phyloP scores from a whole-genome alignment of 92 coral and sea anemone genomes.

The Paragorgia papillata region DNA sequence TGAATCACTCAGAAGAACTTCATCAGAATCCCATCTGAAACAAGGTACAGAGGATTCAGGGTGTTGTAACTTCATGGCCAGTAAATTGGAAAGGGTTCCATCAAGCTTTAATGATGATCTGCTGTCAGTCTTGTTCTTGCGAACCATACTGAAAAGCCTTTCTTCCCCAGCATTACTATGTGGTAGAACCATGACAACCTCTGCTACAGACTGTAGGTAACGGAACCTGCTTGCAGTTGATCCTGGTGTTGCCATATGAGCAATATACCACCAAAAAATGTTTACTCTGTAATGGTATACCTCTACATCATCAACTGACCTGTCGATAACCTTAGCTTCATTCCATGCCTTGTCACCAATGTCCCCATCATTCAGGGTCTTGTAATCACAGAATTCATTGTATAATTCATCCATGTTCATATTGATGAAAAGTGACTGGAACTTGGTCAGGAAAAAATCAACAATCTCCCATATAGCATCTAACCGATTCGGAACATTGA shows the following conservation, averaged over 20 bases:
- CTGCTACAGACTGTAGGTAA: slow-evolving; percentile 57
- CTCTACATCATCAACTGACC: slow-evolving; percentile 28
- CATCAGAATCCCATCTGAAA: slow-evolving; percentile 49
- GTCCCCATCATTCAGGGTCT: neutral
- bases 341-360: slow-evolving; percentile 18
- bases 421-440: neutral
- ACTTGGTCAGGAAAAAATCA: neutral
- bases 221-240: slow-evolving; percentile 30
- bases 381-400: slow-evolving; percentile 13
- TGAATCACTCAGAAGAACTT: slow-evolving; percentile 43
- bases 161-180: slow-evolving; percentile 67
- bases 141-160: slow-evolving; percentile 57
- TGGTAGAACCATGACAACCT: slow-evolving; percentile 56
- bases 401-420: neutral
- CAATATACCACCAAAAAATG: slow-evolving; percentile 58
- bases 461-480: slow-evolving; percentile 44
- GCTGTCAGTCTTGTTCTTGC: slow-evolving; percentile 59
- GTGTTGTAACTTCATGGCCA: slow-evolving; percentile 60
- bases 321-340: slow-evolving; percentile 39
- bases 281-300: slow-evolving; percentile 52
- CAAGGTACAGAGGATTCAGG: slow-evolving; percentile 56
- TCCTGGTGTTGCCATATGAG: slow-evolving; percentile 40
- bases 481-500: slow-evolving; percentile 15
- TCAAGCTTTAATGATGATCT: slow-evolving; percentile 50
- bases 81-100: slow-evolving; percentile 58